Evolutionary conservation across 2,113 vertebrate genomes (phyloP), one percentile per base, ranked within the genome.

Genomic region (Indicator maculatus): DNA sequence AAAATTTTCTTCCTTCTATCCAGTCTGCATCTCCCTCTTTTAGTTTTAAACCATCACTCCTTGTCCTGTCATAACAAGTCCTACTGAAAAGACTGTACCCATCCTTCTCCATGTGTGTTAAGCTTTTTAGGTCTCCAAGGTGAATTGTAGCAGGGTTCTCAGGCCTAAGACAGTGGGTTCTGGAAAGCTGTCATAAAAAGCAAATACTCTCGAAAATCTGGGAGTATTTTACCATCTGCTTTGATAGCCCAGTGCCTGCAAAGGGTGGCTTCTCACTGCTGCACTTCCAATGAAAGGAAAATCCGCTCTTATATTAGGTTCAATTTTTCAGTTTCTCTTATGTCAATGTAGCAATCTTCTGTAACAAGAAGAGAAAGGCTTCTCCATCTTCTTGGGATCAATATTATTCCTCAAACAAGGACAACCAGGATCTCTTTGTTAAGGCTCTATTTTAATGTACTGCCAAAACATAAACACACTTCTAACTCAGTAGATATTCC

Each of bases 281-380:
- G 31, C 52, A 28, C 67, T 90, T 91, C 71, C 55, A 60, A 69
- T 39, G 38, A 50, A 92, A 87, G 52, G 15, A 86, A 92, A 93
- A 83, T 67, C 36, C 27, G 14, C 58, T 21, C 41, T 15, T 8
- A 10, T 8, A 81, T 81, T 90, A 69, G 0, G 2, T 65, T 65
- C 61, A 73, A 36, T 56, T 94, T 95, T 93, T 76, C 63, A 61
- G 69, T 86, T 87, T 83, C 64, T 83, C 23, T 58, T 76, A 41
- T 20, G 41, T 91, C 79, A 91, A 90, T 78, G 76, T 38, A 88
- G 65, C 38, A 56, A 21, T 58, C 26, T 61, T 72, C 67, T 83
- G n/a, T 64, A 96, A 92, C 12, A 88, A 83, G 64, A 66, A 28
- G 31, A 93, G 69, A 95, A 89, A 94, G 89, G 59, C 47, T 83